A percentile compares a stretch with the other conserved stretches of the same genome.
Evolutionary conservation across 2,797 vertebrate species (phyloP).

Genomic region (Sciurus vulgaris): DNA sequence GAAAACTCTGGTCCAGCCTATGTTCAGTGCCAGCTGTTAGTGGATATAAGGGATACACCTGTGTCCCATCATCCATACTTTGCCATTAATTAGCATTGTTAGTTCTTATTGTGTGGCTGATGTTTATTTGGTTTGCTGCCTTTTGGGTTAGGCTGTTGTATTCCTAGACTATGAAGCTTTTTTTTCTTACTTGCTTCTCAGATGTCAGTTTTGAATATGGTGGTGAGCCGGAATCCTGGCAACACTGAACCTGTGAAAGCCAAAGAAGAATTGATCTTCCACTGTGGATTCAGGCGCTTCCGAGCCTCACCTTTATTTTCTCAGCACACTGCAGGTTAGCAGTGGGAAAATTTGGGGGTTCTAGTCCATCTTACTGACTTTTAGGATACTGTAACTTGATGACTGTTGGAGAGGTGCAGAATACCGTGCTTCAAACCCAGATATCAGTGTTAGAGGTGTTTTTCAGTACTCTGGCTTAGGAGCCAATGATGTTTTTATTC

Average conservation of each 20-base stretch:
- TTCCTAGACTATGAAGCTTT: background rate
- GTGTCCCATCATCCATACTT: background rate
- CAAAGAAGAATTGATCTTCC: slow-evolving; percentile 97
- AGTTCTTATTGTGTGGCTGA: slow-evolving; percentile 14
- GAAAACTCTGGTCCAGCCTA: background rate
- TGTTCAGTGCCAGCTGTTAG: background rate
- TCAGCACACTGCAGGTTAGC: slow-evolving; percentile 96
- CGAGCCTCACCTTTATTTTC: slow-evolving; percentile 95
- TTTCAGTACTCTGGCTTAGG: slow-evolving; percentile 66
- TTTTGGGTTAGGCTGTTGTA: slow-evolving; percentile 52
- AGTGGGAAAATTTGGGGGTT: background rate
- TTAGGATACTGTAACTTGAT: background rate
- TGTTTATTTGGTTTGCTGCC: slow-evolving; percentile 50
- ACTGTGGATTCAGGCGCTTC: slow-evolving; percentile 97
- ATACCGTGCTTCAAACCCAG: background rate
- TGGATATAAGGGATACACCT: background rate
- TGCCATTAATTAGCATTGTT: background rate
- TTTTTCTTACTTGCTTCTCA: slow-evolving; percentile 79
- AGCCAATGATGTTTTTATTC: slow-evolving; percentile 66
- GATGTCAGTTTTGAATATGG: slow-evolving; percentile 98
- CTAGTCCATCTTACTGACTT: background rate
- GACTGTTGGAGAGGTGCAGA: background rate
- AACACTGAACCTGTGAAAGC: slow-evolving; percentile 93
- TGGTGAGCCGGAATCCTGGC: slow-evolving; percentile 93
- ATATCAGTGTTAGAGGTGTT: slow-evolving; percentile 22